phyloP scores from a whole-genome alignment of 2,888 invertebrate species.

The Meloe dianella region DNA sequence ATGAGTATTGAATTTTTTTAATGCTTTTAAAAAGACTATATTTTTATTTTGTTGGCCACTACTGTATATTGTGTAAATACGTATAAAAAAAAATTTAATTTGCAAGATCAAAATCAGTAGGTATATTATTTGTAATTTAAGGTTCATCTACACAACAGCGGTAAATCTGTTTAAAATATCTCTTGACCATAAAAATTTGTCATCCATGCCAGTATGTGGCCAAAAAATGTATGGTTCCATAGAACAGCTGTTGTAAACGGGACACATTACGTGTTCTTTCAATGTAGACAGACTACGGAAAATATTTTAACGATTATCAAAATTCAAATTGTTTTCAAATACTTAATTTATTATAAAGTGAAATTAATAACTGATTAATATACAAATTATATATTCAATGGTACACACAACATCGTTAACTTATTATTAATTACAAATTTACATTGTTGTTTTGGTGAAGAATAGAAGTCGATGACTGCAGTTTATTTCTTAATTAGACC shows the following conservation, averaged over 20 bases:
- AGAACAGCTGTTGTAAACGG: slow-evolving; percentile 8
- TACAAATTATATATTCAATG: no score
- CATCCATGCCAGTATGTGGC: slow-evolving; percentile 37
- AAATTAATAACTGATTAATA: no score
- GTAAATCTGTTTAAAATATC: slow-evolving; percentile 33
- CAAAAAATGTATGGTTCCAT: slow-evolving; percentile 31
- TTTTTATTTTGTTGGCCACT: no score
- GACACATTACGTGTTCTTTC: slow-evolving; percentile 7
- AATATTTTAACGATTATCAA: slow-evolving; percentile 42
- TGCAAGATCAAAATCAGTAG: slow-evolving; percentile 34
- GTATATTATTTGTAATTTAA: slow-evolving; percentile 27
- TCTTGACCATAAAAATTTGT: slow-evolving; percentile 39
- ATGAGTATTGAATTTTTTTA: no score
- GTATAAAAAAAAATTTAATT: slow-evolving; percentile 25
- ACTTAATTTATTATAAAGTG: no score
- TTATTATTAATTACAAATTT: slow-evolving; percentile 32
- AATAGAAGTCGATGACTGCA: slow-evolving; percentile 31
- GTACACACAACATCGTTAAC: no score
- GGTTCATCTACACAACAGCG: slow-evolving; percentile 13
- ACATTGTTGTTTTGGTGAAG: slow-evolving; percentile 23
- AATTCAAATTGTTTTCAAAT: slow-evolving; percentile 45
- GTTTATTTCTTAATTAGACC: slow-evolving; percentile 39
- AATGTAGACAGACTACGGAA: neutral
- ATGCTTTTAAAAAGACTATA: no score
- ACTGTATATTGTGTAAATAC: no score